Percentiles rank a stretch among this genome's conserved stretches.
phyloP scores from a whole-genome alignment of 2,888 invertebrate species.

The Digitonthophagus gazella region DNA sequence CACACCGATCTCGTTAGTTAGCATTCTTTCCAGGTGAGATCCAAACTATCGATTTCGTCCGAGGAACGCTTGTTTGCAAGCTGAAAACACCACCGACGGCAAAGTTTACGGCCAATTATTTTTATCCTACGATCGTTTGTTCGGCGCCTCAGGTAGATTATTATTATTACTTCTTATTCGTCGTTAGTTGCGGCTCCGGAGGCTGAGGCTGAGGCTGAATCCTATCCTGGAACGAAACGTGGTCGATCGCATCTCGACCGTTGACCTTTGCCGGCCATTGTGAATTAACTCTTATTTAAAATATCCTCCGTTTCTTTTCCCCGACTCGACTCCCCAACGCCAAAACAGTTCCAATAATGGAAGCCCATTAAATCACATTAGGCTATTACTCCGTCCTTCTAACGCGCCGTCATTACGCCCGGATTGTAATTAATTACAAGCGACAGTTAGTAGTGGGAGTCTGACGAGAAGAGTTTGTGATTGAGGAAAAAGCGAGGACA shows the following conservation, averaged over 20 bases:
- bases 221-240: neutral
- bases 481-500: neutral
- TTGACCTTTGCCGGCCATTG: neutral
- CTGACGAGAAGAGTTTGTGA: neutral
- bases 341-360: neutral
- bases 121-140: neutral
- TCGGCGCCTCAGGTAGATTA: neutral
- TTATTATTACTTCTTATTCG: neutral
- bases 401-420: neutral
- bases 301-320: neutral
- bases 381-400: neutral
- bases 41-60: neutral
- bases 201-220: neutral
- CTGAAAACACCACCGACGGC: neutral
- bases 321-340: too few species aligned
- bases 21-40: neutral
- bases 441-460: neutral
- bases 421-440: neutral
- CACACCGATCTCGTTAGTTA: too few species aligned
- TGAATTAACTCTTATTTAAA: neutral
- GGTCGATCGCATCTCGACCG: neutral
- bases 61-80: neutral
- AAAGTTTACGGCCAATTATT: neutral
- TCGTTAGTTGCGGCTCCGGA: neutral
- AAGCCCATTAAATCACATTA: neutral